Conservation (phyloP, 1,140 invertebrate genomes). For the Zaprionus nigranus region DNA sequence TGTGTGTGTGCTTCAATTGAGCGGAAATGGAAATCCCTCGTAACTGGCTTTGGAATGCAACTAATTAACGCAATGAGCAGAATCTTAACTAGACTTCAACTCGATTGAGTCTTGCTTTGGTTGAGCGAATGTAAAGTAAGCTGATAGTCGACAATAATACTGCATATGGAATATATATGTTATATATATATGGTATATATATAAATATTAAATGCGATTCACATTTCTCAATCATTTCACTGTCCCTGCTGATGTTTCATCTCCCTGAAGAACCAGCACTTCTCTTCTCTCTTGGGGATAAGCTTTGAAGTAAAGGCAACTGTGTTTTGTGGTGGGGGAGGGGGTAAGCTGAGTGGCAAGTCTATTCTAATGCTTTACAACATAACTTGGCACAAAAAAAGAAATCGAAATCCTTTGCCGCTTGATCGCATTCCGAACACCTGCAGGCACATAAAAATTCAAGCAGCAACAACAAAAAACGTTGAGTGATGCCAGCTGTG, state of each 20-base stretch:
- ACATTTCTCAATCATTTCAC: too few species aligned
- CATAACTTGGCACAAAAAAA: not conserved
- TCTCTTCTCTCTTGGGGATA: too few species aligned
- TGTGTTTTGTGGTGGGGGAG: not conserved
- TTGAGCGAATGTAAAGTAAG: too few species aligned
- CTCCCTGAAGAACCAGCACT: too few species aligned
- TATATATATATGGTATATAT: too few species aligned
- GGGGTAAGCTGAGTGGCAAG: not conserved
- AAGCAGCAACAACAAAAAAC: constrained; percentile 15
- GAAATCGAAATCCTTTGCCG: constrained; percentile 20
- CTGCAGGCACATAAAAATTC: constrained; percentile 34
- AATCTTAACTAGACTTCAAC: not conserved
- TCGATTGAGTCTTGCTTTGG: too few species aligned
- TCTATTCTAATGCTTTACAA: constrained; percentile 27
- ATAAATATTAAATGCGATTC: too few species aligned
- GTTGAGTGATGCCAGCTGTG: constrained; percentile 76
- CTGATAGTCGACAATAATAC: too few species aligned
- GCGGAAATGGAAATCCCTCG: not conserved
- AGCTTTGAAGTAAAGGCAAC: too few species aligned
- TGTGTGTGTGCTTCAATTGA: not conserved
- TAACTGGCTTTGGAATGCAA: not conserved
- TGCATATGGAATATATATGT: too few species aligned
- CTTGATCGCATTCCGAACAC: constrained; percentile 36
- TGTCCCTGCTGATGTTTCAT: too few species aligned
- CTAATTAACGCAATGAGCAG: not conserved